Evolutionary conservation across 1,140 invertebrate genomes (phyloP).

Genomic region (Melitaea cinxia): DNA sequence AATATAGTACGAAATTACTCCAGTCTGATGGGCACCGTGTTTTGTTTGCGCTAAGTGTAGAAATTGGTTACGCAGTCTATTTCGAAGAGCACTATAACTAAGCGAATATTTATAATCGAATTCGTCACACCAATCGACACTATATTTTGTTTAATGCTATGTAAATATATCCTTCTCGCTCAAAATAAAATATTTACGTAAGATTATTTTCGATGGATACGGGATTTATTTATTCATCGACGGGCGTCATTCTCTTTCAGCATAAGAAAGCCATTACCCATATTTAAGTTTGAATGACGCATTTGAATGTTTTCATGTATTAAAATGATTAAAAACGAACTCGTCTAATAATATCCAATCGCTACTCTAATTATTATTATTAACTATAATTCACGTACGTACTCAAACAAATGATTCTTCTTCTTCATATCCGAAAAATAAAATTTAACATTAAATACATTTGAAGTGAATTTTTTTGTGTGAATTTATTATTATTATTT

Average conservation of each 20-base stretch:
- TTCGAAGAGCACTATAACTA: constrained; percentile 53
- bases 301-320: constrained; percentile 38
- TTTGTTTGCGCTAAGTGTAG: constrained; percentile 59
- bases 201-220: constrained; percentile 69
- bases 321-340: constrained; percentile 6
- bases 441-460: no score
- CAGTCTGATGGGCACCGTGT: constrained; percentile 54
- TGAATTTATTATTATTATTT: no score
- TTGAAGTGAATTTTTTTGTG: no score
- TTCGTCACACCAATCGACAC: constrained; percentile 65
- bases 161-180: constrained; percentile 53
- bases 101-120: constrained; percentile 74
- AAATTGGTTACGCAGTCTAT: constrained; percentile 61
- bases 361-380: no score
- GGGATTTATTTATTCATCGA: constrained; percentile 63
- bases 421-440: no score
- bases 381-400: no score
- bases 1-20: constrained; percentile 72
- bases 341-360: background rate
- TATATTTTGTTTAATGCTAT: constrained; percentile 71
- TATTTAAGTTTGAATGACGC: constrained; percentile 69
- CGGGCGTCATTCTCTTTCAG: constrained; percentile 61
- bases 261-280: constrained; percentile 66
- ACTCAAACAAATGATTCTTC: no score
- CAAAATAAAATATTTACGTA: constrained; percentile 66